Evolutionary conservation across 2,797 vertebrate genomes (phyloP), one percentile per base, ranked within the genome.

Genomic region (Halcyon smyrnensis): DNA sequence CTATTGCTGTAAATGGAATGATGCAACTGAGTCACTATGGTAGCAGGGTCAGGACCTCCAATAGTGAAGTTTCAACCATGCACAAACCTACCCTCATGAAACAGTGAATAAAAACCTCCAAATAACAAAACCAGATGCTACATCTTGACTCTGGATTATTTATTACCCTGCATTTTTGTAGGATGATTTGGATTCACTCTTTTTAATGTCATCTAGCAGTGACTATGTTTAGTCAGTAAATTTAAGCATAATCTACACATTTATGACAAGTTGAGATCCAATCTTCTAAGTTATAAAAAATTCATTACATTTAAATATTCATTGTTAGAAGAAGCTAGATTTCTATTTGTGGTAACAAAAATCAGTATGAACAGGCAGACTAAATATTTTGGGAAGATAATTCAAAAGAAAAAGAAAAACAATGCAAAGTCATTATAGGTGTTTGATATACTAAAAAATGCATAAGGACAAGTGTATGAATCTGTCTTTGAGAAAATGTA

Each of bases 241-340:
- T 96, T 96, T 93, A 76, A 97, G 68, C 68, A 76, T 83, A 84
- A 82, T 90, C 77, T 97, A 79, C 68, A 86, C 83, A 39, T 96
- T 96, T 95, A 93, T 87, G 84, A 84, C 36, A 94, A 95, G 63
- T 36, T 68, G n/a, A 91, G 75, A 95, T 89, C 54, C 57, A 96
- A 53, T 95, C 84, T 96, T 76, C 60, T 15, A 76, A 80, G 18
- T 36, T 32, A 90, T 95, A 76, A 94, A 97, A 68, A 94, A 95
- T 93, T 95, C 56, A 96, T 95, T 96, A 64, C 15, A 88, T 94
- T 96, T 96, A 96, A 95, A 95, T 95, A 89, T 97, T 90, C 74
- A 87, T 96, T 97, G 95, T 94, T 92, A 70, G 60, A 62, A n/a
- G 74, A 92, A 93, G 30, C 34, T 80, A 59, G 18, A 69, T 82